Base-by-base conservation (phyloP, 2,888 invertebrate genomes). In the Andrena flavipes region DNA sequence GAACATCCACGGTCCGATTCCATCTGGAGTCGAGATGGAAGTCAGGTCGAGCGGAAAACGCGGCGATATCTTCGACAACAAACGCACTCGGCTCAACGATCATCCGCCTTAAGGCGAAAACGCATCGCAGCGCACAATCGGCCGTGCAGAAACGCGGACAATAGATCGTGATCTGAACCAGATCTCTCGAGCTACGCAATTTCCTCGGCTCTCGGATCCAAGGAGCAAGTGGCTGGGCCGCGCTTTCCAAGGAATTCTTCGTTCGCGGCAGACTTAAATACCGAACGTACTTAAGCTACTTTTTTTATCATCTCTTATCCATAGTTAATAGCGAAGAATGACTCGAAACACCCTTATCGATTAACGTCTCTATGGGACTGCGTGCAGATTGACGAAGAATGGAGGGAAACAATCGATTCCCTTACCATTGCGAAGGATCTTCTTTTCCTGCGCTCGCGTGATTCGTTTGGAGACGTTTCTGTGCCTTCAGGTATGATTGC, bases 331-430 rank as follows among this genome's bases (percentile, higher is more conserved):
- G 56, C 82, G 64, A 84, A 77, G 51, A 72, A 84, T 76, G 79
- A 84, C 30, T 82, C 69, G 72, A 33, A 76, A 73, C 75, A 72
- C 69, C 35, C 73, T 84, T 76, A 77, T 51, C 68, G 13, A 75
- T 69, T 79, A 78, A 60, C 64, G 63, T 64, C 60, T 71, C 71
- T 72, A 72, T 20, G 56, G 2, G 26, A 29, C 26, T 26, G 26
- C 23, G 60, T 6, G 56, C 49, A 62, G 59, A 33, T 23, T 29
- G 67, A 33, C 8, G 62, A 33, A 33, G n/a, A 4, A n/a, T 30
- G 42, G 20, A 16, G 10, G 20, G 33, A 68, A 26, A 16, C 6
- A 4, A 68, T 20, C 0, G 30, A 20, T 26, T 29, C 23, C 23
- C 23, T 56, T 26, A 56, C 26, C 56, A 10, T 10, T 56, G 10